Evolutionary conservation across 2,888 invertebrate genomes (phyloP).

Genomic region (Lordiphosa andalusiaca): DNA sequence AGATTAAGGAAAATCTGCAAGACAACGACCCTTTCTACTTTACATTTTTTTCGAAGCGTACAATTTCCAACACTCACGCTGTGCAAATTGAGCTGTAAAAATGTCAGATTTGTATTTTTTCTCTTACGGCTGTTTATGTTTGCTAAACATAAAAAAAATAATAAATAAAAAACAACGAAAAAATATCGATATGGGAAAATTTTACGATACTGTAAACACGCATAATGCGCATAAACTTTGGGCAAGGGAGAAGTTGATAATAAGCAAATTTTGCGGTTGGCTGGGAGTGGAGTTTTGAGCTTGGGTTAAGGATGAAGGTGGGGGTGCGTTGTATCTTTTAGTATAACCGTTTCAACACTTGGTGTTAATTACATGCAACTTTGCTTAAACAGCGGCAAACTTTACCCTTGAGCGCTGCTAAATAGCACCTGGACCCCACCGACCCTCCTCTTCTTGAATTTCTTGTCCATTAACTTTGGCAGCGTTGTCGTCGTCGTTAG

Average conservation of each 20-base stretch:
- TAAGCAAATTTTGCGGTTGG: constrained; percentile 34
- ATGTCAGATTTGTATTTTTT: constrained; percentile 28
- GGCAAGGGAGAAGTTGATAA: constrained; percentile 8
- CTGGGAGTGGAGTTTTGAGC: constrained; percentile 17
- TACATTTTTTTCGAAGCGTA: constrained; percentile 32
- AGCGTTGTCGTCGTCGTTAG: constrained; percentile 40
- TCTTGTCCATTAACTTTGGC: constrained; percentile 69
- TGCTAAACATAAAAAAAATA: constrained; percentile 29
- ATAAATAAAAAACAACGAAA: constrained; percentile 27
- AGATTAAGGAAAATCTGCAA: not conserved
- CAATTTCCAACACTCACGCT: constrained; percentile 20
- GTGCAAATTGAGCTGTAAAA: constrained; percentile 67
- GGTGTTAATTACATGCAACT: constrained; percentile 71
- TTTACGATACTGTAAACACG: constrained; percentile 74
- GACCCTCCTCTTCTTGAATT: constrained; percentile 28
- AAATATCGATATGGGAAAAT: constrained; percentile 65
- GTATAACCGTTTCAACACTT: constrained; percentile 48
- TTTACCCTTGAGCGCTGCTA: constrained; percentile 40
- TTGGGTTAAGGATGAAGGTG: constrained; percentile 1
- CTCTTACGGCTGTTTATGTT: constrained; percentile 29
- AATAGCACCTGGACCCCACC: constrained; percentile 38
- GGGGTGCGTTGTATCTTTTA: constrained; percentile 3
- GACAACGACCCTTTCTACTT: not conserved
- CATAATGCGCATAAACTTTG: constrained; percentile 61
- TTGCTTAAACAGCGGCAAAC: constrained; percentile 52